Conservation (phyloP, 2,797 vertebrate genomes). For the Gobionotothen gibberifrons region DNA sequence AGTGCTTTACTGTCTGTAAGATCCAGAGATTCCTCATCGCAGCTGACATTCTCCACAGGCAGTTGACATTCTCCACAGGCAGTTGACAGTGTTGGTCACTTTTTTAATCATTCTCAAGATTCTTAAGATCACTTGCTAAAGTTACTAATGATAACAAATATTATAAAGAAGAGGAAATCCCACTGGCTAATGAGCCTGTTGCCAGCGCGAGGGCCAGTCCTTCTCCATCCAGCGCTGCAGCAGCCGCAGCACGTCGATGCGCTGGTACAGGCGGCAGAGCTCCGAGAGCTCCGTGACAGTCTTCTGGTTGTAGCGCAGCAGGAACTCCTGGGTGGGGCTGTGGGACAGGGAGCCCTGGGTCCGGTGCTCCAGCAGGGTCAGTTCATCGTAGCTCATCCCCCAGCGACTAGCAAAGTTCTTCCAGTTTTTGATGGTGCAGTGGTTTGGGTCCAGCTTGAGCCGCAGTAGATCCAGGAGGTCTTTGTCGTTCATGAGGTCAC, state of each 20-base stretch:
- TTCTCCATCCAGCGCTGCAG: constrained; percentile 94
- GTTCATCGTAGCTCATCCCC: constrained; percentile 98
- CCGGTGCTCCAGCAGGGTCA: constrained; percentile 94
- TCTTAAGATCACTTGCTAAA: background rate
- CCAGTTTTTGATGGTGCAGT: constrained; percentile 99
- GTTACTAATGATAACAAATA: constrained; percentile 2
- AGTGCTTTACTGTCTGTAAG: background rate
- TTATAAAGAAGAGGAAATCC: constrained; percentile 20
- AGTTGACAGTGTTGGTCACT: background rate
- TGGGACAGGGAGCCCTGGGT: constrained; percentile 86
- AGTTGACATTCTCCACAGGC: background rate
- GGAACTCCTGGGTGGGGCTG: constrained; percentile 95
- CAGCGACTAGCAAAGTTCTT: constrained; percentile 99
- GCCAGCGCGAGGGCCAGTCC: constrained; percentile 93
- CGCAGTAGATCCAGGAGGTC: constrained; percentile 94
- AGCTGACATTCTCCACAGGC: background rate
- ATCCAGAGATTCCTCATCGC: background rate
- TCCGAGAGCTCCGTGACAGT: constrained; percentile 93
- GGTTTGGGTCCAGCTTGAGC: constrained; percentile 94
- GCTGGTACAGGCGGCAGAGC: constrained; percentile 94
- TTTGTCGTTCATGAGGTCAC: constrained; percentile 96
- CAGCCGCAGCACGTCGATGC: constrained; percentile 92
- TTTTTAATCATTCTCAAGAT: constrained; percentile 1
- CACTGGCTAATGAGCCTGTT: constrained; percentile 76
- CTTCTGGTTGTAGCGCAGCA: constrained; percentile 94